These are phyloP conservation scores for Pharmacophagus antenor DNA, from an alignment of 2,888 invertebrate genomes.

Conservation along the genomic window DNA sequence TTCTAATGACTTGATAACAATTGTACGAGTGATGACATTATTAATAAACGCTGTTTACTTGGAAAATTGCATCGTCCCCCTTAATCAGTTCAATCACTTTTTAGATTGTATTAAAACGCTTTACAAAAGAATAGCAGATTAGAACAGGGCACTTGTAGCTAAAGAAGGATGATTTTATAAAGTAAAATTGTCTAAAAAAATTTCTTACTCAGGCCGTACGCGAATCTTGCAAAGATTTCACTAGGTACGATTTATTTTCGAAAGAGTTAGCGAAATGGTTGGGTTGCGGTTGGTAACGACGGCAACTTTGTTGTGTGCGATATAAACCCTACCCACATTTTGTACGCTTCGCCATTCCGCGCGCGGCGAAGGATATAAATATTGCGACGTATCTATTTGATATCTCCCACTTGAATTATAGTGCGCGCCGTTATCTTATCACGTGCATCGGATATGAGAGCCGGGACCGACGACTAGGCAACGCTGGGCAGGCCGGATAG, in stretches of 20 bases:
- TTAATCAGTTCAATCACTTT: neutral
- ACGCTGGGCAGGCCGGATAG: slow-evolving; percentile 14
- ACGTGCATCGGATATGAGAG: slow-evolving; percentile 31
- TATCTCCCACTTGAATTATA: slow-evolving; percentile 31
- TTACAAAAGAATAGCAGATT: too few relatives aligned
- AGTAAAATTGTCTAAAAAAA: too few relatives aligned
- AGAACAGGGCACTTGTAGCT: too few relatives aligned
- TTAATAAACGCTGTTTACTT: slow-evolving; percentile 6
- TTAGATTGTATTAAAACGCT: neutral
- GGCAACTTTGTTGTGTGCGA: slow-evolving; percentile 16
- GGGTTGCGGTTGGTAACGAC: neutral
- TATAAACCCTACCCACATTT: slow-evolving; percentile 9
- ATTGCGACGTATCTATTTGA: slow-evolving; percentile 32
- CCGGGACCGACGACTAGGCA: slow-evolving; percentile 15
- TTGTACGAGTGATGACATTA: slow-evolving; percentile 1
- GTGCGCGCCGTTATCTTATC: slow-evolving; percentile 33
- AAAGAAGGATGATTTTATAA: too few relatives aligned
- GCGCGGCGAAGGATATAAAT: slow-evolving; percentile 25
- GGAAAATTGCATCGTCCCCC: neutral
- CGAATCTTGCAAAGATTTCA: too few relatives aligned
- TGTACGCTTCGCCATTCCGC: slow-evolving; percentile 24
- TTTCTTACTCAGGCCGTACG: too few relatives aligned
- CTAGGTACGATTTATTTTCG: neutral
- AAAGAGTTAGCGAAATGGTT: too few relatives aligned
- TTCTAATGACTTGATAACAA: slow-evolving; percentile 7